Evolutionary conservation across 2,113 vertebrate species (phyloP), one percentile per base, ranked within the genome.

Genomic region (Micronisus gabar): DNA sequence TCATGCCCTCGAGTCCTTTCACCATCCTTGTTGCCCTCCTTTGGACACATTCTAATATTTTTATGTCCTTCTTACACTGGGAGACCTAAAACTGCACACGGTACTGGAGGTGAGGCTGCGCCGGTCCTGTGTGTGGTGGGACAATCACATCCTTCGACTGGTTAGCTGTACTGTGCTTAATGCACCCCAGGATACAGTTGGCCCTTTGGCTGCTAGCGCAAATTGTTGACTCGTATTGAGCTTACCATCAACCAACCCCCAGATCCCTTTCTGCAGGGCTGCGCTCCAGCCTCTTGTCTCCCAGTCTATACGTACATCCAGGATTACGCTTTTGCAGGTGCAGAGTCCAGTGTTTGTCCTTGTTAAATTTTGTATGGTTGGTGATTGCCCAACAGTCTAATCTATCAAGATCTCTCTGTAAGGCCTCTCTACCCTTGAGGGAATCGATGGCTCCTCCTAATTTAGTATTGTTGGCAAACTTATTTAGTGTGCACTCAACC

Each of bases 291-390:
- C 6, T 40, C 19, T 70, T 66, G 12, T n/a, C 15, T n/a, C 27
- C 11, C 13, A 16, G 11, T 19, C n/a, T 26, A 6, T 25, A 6
- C 1, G 6, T 16, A n/a, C 53, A 50, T 20, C 29, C 26, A 70
- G 32, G 25, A 29, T 27, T n/a, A 15, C 11, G 26, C 1, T 0
- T 0, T 0, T 59, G 19, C n/a, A 81, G 26, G 25, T 43, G 7
- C 15, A 70, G 55, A 38, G 61, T 41, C 18, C 63, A 72, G 4
- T 6, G 40, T 38, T 45, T 65, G 3, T n/a, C 45, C 40, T 70
- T 52, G 26, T 22, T 61, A 43, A 22, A 47, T 62, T 85, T 61
- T 34, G 7, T 36, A 8, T 0, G 1, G 1, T 23, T 73, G 22
- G 15, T 34, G 21, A 40, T 27, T 40, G 3, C 9, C 27, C 26